Base-by-base conservation (phyloP, 2,113 vertebrate species). In the Bufo gargarizans region DNA sequence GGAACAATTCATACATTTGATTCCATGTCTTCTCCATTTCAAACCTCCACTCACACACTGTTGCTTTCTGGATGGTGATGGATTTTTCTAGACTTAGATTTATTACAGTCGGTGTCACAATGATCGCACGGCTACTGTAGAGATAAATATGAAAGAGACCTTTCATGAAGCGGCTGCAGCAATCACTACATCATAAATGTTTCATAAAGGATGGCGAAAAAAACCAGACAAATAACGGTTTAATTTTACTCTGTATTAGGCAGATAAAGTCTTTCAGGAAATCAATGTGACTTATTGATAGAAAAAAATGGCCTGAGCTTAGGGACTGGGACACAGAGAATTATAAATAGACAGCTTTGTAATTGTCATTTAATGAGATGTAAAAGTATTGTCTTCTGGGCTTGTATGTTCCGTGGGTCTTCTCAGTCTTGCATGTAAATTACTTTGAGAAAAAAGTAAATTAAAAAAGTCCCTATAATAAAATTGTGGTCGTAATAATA, bases 241-340 rank as follows among this genome's bases (percentile, higher is more conserved):
- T 94, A 94, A 94, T 93, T 94, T 94, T 91, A 93, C 91, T 95
- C 93, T 94, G 95, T 97, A 96, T 96, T 96, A 97, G 94, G 94
- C 92, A 97, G 96, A 97, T 97, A 97, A 97, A 96, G 96, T 96
- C 96, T 96, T 94, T 95, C 94, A 96, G 96, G 94, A 97, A 97
- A 98, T 98, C 97, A 96, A 96, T 97, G 93, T 94, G 90, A 93
- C 93, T 92, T 96, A 97, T 95, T 95, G 94, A 95, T 94, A 94
- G 90, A 92, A 93, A 89, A 95, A 95, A 94, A 92, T 93, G 90
- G 91, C 93, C 93, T 91, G 90, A 84, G 91, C 92, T 93, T 92
- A 93, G 90, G 92, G 92, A 95, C 86, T 91, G 91, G 94, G 91
- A 92, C 92, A 90, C 90, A 86, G 56, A 56, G 89, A 90, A 91